Percentiles rank a stretch among this genome's conserved stretches.
Evolutionary conservation across 2,888 invertebrate genomes (phyloP).

Genomic region (Lepeophtheirus nordmannii): DNA sequence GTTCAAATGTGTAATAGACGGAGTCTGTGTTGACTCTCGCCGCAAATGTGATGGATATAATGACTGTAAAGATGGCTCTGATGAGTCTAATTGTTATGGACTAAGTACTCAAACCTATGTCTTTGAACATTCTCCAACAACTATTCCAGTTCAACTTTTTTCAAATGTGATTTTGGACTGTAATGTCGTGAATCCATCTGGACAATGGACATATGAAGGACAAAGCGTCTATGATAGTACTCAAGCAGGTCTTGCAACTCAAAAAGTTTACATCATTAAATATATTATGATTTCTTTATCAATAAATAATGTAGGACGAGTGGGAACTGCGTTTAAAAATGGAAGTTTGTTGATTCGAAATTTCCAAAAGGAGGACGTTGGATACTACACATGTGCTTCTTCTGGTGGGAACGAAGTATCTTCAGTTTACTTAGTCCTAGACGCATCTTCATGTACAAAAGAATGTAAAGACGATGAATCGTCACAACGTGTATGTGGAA

Average conservation of each 20-base stretch:
- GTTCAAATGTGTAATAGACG: neutral
- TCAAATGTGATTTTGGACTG: neutral
- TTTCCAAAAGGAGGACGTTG: neutral
- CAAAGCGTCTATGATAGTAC: neutral
- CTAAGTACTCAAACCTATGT: neutral
- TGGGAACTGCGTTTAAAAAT: neutral
- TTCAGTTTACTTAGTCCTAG: neutral
- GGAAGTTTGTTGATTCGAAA: neutral
- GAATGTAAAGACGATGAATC: neutral
- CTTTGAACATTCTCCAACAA: neutral
- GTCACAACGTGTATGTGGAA: neutral
- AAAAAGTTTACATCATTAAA: neutral
- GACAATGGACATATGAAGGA: neutral
- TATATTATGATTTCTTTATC: neutral
- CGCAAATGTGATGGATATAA: slow-evolving; percentile 9
- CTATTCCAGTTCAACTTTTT: neutral
- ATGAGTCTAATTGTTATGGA: neutral
- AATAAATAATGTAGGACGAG: neutral
- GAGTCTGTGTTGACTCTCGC: slow-evolving; percentile 1
- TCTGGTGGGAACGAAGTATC: neutral
- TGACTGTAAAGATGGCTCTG: neutral
- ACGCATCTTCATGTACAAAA: neutral
- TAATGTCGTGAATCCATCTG: slow-evolving; percentile 1
- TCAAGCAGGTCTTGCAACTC: neutral
- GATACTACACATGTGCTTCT: neutral